These are phyloP conservation scores for Antheraea assamensis DNA, from an alignment of 2,888 invertebrate genomes.

Conservation along the genomic window DNA sequence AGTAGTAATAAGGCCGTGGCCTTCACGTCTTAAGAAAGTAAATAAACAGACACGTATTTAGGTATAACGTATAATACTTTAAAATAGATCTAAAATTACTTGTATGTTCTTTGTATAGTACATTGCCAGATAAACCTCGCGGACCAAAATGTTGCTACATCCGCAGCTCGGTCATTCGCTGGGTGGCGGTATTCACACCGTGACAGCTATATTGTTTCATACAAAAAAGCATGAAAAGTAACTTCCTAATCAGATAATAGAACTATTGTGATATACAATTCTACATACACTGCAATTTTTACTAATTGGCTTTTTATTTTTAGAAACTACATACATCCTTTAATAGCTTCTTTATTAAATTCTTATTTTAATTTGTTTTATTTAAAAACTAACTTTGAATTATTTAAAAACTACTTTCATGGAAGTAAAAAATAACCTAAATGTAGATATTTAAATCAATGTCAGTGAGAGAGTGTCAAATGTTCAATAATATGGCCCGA, in stretches of 20 bases:
- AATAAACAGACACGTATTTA: neutral
- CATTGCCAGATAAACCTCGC: constrained; percentile 3
- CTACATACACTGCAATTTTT: constrained; percentile 14
- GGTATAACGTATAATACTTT: neutral
- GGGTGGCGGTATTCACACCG: constrained; percentile 39
- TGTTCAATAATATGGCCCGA: constrained; percentile 8
- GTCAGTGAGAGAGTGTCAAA: constrained; percentile 9
- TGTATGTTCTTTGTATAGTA: neutral
- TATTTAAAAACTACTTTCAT: neutral
- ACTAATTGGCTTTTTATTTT: constrained; percentile 15
- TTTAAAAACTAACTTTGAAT: no score
- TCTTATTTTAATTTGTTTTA: no score
- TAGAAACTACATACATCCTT: neutral
- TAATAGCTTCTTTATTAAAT: neutral
- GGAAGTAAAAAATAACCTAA: constrained; percentile 3
- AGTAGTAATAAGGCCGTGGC: neutral
- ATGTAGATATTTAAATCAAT: constrained; percentile 11
- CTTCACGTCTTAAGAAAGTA: neutral
- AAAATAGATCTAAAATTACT: neutral
- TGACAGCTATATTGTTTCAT: constrained; percentile 49
- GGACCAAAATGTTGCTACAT: constrained; percentile 27
- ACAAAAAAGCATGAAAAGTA: constrained; percentile 50
- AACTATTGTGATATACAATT: constrained; percentile 15
- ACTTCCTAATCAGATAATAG: constrained; percentile 74
- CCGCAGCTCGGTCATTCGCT: constrained; percentile 41